Evolutionary conservation across 2,797 vertebrate species (phyloP).

Genomic region (Helostoma temminkii): DNA sequence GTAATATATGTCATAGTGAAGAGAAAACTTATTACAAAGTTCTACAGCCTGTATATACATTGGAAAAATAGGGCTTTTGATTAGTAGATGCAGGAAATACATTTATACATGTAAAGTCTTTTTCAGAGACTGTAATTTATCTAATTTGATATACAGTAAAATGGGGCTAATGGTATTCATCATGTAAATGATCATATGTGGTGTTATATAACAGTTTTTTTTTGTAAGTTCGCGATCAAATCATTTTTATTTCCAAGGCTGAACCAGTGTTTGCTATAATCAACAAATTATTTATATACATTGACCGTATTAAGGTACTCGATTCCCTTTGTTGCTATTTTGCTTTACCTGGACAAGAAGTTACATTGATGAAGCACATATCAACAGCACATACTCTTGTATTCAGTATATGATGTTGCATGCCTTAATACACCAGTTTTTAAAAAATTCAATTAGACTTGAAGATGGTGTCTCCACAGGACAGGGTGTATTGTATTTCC

Average conservation of each 20-base stretch:
- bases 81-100: conserved; percentile 87
- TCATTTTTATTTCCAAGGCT: conserved; percentile 71
- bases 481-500: conserved; percentile 77
- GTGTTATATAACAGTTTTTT: conserved; percentile 61
- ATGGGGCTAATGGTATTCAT: conserved; percentile 80
- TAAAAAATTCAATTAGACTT: conserved; percentile 67
- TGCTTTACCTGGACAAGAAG: conserved; percentile 61
- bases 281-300: conserved; percentile 70
- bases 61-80: conserved; percentile 88
- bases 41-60: conserved; percentile 93
- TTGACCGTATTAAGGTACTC: conserved; percentile 68
- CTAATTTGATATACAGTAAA: conserved; percentile 83
- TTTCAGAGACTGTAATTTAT: conserved; percentile 90
- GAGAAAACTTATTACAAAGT: conserved; percentile 89
- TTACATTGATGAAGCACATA: conserved; percentile 69
- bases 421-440: conserved; percentile 76
- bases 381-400: conserved; percentile 63
- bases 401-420: conserved; percentile 67
- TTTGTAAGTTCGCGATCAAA: conserved; percentile 68
- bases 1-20: conserved; percentile 91
- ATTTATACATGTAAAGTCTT: conserved; percentile 86
- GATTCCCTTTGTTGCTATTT: conserved; percentile 68
- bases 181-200: conserved; percentile 76
- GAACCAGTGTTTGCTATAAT: conserved; percentile 77
- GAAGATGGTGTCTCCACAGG: conserved; percentile 69